phyloP scores from a whole-genome alignment of 2,888 invertebrate species.

The Ceratothoa steindachneri region DNA sequence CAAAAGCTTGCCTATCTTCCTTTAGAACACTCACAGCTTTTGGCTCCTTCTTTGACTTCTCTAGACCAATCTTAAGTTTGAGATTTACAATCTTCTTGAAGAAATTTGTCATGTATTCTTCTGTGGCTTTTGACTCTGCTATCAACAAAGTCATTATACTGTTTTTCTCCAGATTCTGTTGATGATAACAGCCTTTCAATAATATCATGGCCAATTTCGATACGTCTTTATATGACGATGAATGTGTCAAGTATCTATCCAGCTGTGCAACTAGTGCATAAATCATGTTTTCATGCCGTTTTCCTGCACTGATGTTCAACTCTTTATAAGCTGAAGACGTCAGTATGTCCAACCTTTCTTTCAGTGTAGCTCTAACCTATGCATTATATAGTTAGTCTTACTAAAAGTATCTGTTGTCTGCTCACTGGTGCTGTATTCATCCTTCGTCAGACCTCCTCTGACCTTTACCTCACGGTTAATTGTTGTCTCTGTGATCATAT shows the following conservation, averaged over 20 bases:
- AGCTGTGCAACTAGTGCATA: neutral
- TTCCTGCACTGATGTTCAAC: neutral
- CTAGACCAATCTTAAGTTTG: conserved; percentile 9
- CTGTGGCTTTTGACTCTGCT: neutral
- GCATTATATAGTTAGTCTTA: conserved; percentile 10
- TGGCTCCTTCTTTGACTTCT: conserved; percentile 9
- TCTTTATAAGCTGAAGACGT: conserved; percentile 2
- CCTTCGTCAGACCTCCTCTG: conserved; percentile 8
- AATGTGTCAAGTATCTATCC: neutral
- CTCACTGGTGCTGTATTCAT: conserved; percentile 1
- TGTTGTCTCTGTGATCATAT: neutral
- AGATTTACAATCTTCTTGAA: conserved; percentile 7
- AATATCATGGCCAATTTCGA: conserved; percentile 5
- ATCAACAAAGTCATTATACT: conserved; percentile 7
- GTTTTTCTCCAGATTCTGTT: conserved; percentile 2
- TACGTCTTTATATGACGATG: no score
- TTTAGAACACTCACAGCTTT: conserved; percentile 10
- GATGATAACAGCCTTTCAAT: conserved; percentile 15
- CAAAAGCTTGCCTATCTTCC: conserved; percentile 14
- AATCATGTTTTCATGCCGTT: neutral
- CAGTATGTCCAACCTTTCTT: neutral
- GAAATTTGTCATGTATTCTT: neutral
- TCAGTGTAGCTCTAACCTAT: conserved; percentile 1
- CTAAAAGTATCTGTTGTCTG: neutral
- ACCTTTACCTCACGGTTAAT: conserved; percentile 18